phyloP scores from a whole-genome alignment of 2,888 invertebrate genomes.

The Dione vanillae region DNA sequence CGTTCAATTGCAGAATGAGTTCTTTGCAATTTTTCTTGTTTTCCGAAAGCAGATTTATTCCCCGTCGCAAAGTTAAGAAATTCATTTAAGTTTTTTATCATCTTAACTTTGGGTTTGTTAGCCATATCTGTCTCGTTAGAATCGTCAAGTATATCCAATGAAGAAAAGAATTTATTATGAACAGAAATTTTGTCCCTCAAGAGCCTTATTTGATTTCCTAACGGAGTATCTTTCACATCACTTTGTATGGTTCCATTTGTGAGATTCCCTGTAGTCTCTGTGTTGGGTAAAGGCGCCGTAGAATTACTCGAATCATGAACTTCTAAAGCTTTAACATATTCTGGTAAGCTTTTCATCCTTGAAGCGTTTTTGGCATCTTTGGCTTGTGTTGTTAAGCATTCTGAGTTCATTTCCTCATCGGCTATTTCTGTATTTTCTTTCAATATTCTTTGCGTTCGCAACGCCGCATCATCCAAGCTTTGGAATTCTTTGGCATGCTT shows the following conservation, averaged over 20 bases:
- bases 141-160: conserved; percentile 84
- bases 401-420: conserved; percentile 53
- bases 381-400: conserved; percentile 50
- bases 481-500: conserved; percentile 86
- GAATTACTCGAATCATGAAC: conserved; percentile 49
- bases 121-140: conserved; percentile 63
- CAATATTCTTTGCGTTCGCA: conserved; percentile 62
- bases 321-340: conserved; percentile 61
- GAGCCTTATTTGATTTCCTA: conserved; percentile 74
- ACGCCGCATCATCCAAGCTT: conserved; percentile 87
- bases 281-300: conserved; percentile 61
- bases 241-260: conserved; percentile 65
- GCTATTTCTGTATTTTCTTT: conserved; percentile 54
- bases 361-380: conserved; percentile 59
- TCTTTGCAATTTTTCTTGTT: conserved; percentile 67
- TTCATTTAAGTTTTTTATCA: conserved; percentile 93
- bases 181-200: conserved; percentile 74
- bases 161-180: conserved; percentile 82
- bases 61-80: conserved; percentile 90
- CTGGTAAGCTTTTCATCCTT: conserved; percentile 73
- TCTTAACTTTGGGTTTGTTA: conserved; percentile 73
- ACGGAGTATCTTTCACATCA: conserved; percentile 65
- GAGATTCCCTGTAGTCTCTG: conserved; percentile 69
- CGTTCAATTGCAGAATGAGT: conserved; percentile 69
- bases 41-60: conserved; percentile 75